Conservation (phyloP, 2,888 invertebrate genomes). For the Pterostichus madidus region DNA sequence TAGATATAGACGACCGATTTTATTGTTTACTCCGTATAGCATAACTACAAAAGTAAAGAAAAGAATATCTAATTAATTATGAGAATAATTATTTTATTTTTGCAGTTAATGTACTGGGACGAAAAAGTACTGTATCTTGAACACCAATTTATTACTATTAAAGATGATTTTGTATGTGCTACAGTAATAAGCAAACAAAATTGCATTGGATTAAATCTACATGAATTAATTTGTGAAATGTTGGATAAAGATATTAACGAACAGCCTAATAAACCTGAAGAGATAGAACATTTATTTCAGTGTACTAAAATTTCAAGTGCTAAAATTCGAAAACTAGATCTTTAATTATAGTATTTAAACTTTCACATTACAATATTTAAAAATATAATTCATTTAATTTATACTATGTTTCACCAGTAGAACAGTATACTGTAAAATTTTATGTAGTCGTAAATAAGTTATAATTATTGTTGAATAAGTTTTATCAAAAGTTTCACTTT, state of each 20-base stretch:
- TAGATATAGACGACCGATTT: constrained; percentile 88
- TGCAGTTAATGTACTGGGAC: constrained; percentile 91
- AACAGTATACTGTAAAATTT: no score
- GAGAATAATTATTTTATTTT: constrained; percentile 69
- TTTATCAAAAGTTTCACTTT: no score
- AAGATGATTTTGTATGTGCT: constrained; percentile 90
- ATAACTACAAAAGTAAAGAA: constrained; percentile 84
- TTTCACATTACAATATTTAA: no score
- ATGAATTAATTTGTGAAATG: constrained; percentile 82
- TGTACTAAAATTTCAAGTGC: constrained; percentile 89
- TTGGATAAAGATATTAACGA: constrained; percentile 80
- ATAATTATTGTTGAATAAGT: no score
- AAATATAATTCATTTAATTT: no score
- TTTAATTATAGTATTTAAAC: constrained; percentile 49
- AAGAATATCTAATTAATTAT: not conserved
- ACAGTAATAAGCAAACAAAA: constrained; percentile 88
- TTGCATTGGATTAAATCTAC: constrained; percentile 83
- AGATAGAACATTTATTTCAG: constrained; percentile 88
- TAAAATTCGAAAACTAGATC: constrained; percentile 84
- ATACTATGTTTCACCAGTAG: no score
- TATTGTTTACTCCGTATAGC: constrained; percentile 88
- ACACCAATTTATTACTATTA: constrained; percentile 88
- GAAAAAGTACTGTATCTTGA: constrained; percentile 91
- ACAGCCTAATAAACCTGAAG: constrained; percentile 84
- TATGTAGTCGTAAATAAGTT: no score